A percentile compares a stretch with the other conserved stretches of the same genome.
Conservation (phyloP, 2,888 invertebrate genomes). For the Periphyllus acericola region DNA sequence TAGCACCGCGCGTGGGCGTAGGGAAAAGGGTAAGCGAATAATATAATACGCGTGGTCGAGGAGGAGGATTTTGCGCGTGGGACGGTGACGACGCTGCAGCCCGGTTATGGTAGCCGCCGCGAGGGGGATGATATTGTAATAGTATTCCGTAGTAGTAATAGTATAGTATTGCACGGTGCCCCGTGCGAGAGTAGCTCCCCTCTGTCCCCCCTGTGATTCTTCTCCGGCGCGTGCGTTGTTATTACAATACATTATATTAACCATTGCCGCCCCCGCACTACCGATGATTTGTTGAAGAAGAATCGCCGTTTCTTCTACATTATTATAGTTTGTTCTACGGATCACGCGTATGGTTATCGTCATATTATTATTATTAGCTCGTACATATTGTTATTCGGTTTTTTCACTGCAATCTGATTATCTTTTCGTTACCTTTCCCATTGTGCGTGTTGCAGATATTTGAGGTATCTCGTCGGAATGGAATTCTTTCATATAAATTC, state of each 20-base stretch:
- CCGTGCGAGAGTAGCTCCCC: too few species aligned
- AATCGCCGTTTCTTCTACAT: too few species aligned
- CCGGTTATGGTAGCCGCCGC: constrained; percentile 7
- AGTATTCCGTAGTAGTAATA: not conserved
- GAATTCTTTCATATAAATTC: not conserved
- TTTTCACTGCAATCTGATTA: too few species aligned
- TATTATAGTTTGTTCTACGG: too few species aligned
- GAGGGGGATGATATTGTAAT: not conserved
- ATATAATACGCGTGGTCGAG: constrained; percentile 7
- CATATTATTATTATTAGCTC: too few species aligned
- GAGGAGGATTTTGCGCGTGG: constrained; percentile 40
- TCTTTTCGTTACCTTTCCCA: too few species aligned
- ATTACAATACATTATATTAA: not conserved
- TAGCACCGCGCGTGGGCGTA: not conserved
- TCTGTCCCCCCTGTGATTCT: not conserved
- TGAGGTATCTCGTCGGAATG: not conserved
- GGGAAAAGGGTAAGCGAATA: constrained; percentile 30
- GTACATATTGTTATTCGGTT: too few species aligned
- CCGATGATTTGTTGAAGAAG: too few species aligned
- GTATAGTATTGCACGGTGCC: not conserved
- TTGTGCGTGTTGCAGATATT: too few species aligned
- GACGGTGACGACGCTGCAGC: not conserved
- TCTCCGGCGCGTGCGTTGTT: not conserved
- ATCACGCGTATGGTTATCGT: too few species aligned
- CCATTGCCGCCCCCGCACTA: not conserved